Percentiles rank a stretch among this genome's conserved stretches.
These are phyloP conservation scores for Candidula unifasciata DNA, from an alignment of 2,888 invertebrate genomes.

Conservation along the genomic window DNA sequence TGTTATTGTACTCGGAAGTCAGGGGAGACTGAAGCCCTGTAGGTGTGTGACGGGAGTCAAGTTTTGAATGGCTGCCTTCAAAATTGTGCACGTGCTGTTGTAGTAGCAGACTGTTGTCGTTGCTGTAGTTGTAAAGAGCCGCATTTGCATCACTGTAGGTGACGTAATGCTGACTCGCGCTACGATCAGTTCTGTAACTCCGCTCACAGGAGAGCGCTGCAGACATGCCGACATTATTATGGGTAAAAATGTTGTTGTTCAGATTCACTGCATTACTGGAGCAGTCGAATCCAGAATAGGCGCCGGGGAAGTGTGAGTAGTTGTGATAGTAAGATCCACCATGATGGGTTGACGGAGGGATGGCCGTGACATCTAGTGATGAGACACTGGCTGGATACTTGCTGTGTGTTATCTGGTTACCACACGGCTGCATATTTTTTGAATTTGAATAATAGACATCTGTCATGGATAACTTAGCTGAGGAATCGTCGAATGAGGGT, in stretches of 20 bases:
- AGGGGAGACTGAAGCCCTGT: constrained; percentile 7
- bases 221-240: background rate
- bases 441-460: constrained; percentile 7
- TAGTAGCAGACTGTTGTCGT: constrained; percentile 2
- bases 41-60: constrained; percentile 35
- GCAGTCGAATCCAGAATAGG: constrained; percentile 10
- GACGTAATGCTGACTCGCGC: constrained; percentile 4
- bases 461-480: background rate
- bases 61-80: constrained; percentile 37
- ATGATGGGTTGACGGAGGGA: background rate
- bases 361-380: background rate
- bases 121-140: background rate
- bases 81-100: constrained; percentile 34
- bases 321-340: constrained; percentile 3
- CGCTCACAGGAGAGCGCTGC: constrained; percentile 8
- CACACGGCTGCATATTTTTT: background rate
- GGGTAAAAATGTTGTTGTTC: background rate
- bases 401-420: background rate
- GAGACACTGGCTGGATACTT: background rate
- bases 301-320: constrained; percentile 1
- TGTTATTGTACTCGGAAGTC: constrained; percentile 28
- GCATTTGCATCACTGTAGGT: constrained; percentile 36
- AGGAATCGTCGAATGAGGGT: background rate
- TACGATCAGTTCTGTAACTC: constrained; percentile 14
- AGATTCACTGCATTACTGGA: background rate